phyloP scores from a whole-genome alignment of 2,797 vertebrate species.

The Lacerta agilis region DNA sequence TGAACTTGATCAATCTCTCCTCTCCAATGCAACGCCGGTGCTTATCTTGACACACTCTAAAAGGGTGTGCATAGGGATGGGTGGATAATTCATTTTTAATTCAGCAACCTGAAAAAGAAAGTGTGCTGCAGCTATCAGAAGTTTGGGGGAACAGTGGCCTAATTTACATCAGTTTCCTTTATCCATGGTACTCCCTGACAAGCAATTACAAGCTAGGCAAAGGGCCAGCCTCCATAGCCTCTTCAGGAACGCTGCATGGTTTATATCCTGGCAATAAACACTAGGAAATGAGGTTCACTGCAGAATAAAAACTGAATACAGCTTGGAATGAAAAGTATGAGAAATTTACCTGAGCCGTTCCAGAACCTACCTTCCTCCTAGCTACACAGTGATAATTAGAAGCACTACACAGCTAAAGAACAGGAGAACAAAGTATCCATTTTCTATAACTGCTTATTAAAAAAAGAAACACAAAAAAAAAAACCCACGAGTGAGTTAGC shows the following conservation, averaged over 20 bases:
- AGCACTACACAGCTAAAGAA: not conserved
- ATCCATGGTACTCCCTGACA: not conserved
- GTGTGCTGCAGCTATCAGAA: not conserved
- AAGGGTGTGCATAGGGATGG: not conserved
- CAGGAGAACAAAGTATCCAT: not conserved
- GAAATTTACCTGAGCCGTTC: not conserved
- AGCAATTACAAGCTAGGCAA: slow-evolving; percentile 19
- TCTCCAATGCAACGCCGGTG: not conserved
- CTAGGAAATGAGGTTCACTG: not conserved
- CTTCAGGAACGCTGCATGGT: not conserved
- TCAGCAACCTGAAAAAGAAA: not conserved
- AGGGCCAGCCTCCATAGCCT: not conserved
- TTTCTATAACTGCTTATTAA: slow-evolving; percentile 14
- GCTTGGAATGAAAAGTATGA: not conserved
- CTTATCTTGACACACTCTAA: not conserved
- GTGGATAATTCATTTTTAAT: not conserved
- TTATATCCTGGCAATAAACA: slow-evolving; percentile 6
- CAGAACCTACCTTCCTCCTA: not conserved
- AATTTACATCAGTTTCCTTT: not conserved
- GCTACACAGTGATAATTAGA: not conserved
- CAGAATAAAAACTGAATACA: not conserved
- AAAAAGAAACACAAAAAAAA: not conserved
- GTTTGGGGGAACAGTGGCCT: not conserved
- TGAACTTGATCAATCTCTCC: too few relatives aligned
- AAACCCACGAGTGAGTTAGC: not conserved